Conservation (phyloP, 2,888 invertebrate species). For the Apodemia zela region DNA sequence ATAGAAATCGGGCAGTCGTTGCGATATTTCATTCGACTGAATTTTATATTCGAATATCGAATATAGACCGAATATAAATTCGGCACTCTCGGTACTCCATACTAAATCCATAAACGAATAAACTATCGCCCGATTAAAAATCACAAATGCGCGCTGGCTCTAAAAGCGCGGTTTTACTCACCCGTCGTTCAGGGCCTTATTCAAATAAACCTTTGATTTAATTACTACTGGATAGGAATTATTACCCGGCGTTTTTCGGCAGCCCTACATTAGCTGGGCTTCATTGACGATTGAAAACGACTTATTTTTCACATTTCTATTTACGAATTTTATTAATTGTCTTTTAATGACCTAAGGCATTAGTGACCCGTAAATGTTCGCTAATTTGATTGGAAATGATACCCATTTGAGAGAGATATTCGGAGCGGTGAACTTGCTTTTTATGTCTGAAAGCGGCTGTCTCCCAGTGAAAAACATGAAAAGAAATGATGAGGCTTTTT, state of each 20-base stretch:
- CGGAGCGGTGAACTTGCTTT: constrained; percentile 17
- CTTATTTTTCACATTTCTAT: constrained; percentile 44
- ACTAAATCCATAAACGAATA: no score
- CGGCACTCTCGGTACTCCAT: no score
- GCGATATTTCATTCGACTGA: no score
- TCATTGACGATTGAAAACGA: constrained; percentile 21
- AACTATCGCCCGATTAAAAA: no score
- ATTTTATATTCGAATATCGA: no score
- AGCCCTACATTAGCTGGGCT: constrained; percentile 7
- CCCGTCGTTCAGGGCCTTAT: no score
- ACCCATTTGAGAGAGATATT: constrained; percentile 20
- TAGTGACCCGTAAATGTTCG: constrained; percentile 61
- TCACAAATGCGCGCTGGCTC: no score
- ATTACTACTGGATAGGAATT: no score
- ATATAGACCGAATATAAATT: no score
- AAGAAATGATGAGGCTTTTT: constrained; percentile 4
- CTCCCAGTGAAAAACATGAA: constrained; percentile 3
- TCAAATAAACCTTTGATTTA: no score
- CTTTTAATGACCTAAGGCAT: constrained; percentile 67
- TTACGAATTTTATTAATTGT: constrained; percentile 67
- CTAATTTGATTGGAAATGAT: constrained; percentile 50
- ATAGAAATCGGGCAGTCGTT: no score
- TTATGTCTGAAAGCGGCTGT: constrained; percentile 5
- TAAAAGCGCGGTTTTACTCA: no score
- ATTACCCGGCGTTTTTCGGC: not conserved